phyloP scores from a whole-genome alignment of 2,113 vertebrate genomes.

The Chaetodon trifascialis region DNA sequence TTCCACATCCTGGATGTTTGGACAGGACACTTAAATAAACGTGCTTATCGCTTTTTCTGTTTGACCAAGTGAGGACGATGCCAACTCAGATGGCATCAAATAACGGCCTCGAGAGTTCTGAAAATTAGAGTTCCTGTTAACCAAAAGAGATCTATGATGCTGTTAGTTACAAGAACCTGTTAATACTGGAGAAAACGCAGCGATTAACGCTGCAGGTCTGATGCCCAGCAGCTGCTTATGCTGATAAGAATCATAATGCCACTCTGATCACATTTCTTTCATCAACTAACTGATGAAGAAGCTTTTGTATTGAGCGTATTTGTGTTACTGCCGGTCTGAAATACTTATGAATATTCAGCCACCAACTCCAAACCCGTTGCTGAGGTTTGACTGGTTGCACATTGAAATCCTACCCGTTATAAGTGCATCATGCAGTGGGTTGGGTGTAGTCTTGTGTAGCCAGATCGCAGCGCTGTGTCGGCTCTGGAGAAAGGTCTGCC shows the following conservation, averaged over 20 bases:
- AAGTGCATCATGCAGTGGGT: too few relatives aligned
- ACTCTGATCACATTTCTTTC: too few relatives aligned
- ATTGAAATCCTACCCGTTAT: too few relatives aligned
- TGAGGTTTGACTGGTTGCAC: not conserved
- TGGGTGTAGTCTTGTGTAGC: too few relatives aligned
- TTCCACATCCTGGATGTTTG: not conserved
- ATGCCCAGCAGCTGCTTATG: too few relatives aligned
- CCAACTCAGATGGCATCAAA: not conserved
- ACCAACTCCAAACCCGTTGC: not conserved
- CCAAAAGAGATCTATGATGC: not conserved
- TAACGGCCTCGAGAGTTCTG: not conserved
- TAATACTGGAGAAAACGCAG: not conserved
- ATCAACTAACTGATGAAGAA: too few relatives aligned
- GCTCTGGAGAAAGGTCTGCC: too few relatives aligned
- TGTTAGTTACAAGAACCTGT: not conserved
- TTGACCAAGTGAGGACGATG: not conserved
- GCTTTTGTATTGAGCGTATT: too few relatives aligned
- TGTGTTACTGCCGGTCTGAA: too few relatives aligned
- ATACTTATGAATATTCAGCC: too few relatives aligned
- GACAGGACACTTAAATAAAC: not conserved
- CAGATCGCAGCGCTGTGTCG: too few relatives aligned
- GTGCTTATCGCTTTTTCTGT: not conserved
- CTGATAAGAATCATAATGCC: not conserved
- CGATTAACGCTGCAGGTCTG: not conserved
- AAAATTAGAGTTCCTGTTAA: not conserved